Base-by-base conservation (phyloP, 2,888 invertebrate genomes). In the Euzophera pinguis region DNA sequence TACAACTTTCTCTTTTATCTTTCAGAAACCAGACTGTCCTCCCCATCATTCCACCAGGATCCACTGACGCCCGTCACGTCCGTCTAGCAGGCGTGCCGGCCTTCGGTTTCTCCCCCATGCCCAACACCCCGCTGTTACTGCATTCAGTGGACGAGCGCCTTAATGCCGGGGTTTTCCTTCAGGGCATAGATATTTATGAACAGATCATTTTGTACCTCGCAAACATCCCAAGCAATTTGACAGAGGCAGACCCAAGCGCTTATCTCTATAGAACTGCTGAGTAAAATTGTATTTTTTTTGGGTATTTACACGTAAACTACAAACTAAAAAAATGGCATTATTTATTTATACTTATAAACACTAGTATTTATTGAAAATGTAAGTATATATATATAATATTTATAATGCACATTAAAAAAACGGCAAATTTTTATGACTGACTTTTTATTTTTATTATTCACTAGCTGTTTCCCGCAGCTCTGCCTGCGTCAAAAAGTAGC, bases 31-130 rank as follows among this genome's bases (percentile, higher is more conserved):
- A 95, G 4, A 81, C 87, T 59, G 73, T 94, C 48, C 88, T 92
- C 53, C 84, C 91, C 3, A 89, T 93, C 63, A 93, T 96, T 16
- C 96, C 96, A 59, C 94, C 96, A 0, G 98, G 96, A 3, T 95
- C 94, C 45, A 98, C 75, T 92, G 63, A 98, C 70, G 94, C 95
- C 58, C 92, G 97, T 43, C 96, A 92, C 71, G 80, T 97, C 12
- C 91, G 97, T 65, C 81, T 84, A 90, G 79, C 92, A 41, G 95
- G 95, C 10, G 91, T 94, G 51, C 95, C 96, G n/a, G 95, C 95
- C 0, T 88, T 96, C 62, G 95, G 96, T n/a, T 94, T 97, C 75
- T 95, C 96, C 0, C 96, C 96, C 0, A 95, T 97, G 91, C 94
- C 94, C 70, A 93, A 94, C 69, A 96, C 96, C 0, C 94, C 94